Evolutionary conservation across 2,888 invertebrate species (phyloP).

Genomic region (Eretmocerus hayati): DNA sequence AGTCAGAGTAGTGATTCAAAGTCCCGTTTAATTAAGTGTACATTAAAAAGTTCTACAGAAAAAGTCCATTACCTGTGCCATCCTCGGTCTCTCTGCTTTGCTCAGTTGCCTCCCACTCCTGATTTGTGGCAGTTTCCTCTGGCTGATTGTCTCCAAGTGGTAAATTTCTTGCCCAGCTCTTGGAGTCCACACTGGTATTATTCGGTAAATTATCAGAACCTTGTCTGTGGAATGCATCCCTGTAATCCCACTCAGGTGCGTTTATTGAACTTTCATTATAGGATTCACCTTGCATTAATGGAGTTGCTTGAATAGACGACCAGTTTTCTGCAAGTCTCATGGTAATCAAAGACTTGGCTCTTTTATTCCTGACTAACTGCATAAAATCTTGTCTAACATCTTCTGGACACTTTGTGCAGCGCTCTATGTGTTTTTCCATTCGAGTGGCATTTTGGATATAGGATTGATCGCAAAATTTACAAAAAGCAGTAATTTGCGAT

Average conservation of each 20-base stretch:
- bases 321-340: constrained; percentile 49
- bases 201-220: not conserved
- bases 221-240: constrained; percentile 10
- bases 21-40: too few species aligned
- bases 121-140: not conserved
- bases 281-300: constrained; percentile 49
- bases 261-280: constrained; percentile 35
- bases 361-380: constrained; percentile 30
- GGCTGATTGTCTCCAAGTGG: too few species aligned
- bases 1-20: not conserved
- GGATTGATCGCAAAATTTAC: constrained; percentile 39
- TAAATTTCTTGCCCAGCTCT: not conserved
- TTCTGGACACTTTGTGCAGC: constrained; percentile 37
- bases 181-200: not conserved
- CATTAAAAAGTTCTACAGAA: too few species aligned
- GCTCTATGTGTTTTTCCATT: constrained; percentile 37
- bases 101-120: not conserved
- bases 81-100: not conserved
- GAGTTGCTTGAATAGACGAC: constrained; percentile 41
- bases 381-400: constrained; percentile 32
- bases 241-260: constrained; percentile 30
- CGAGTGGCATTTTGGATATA: constrained; percentile 40
- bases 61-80: not conserved
- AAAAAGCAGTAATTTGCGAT: constrained; percentile 37
- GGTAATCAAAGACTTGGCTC: constrained; percentile 25